Evolutionary conservation across 2,888 invertebrate species (phyloP).

Genomic region (Automeris io): DNA sequence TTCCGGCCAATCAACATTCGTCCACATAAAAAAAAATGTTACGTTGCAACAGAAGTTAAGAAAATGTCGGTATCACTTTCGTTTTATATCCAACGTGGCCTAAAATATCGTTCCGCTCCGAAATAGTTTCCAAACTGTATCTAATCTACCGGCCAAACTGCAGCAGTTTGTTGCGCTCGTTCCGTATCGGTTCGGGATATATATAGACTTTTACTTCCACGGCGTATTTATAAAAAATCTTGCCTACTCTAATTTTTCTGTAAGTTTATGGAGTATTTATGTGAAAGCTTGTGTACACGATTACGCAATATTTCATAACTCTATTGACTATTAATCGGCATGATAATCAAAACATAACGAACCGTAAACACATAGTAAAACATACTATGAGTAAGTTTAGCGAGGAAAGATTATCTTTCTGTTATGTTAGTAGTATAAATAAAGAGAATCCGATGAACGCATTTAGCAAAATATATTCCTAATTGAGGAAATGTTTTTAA

Average conservation of each 20-base stretch:
- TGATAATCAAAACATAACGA: too few relatives aligned
- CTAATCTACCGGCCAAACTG: slow-evolving; percentile 16
- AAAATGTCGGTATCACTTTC: not conserved
- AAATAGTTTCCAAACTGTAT: slow-evolving; percentile 24
- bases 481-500: too few relatives aligned
- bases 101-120: slow-evolving; percentile 10
- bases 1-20: too few relatives aligned
- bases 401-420: too few relatives aligned
- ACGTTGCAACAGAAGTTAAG: not conserved
- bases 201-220: slow-evolving; percentile 26
- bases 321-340: not conserved
- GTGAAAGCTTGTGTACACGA: not conserved
- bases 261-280: slow-evolving; percentile 7
- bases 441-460: too few relatives aligned
- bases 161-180: slow-evolving; percentile 18
- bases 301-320: slow-evolving; percentile 2
- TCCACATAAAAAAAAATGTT: too few relatives aligned
- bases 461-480: too few relatives aligned
- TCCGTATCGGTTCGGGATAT: slow-evolving; percentile 22
- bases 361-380: too few relatives aligned
- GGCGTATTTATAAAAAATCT: slow-evolving; percentile 22
- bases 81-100: not conserved
- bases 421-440: too few relatives aligned
- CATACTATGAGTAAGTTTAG: too few relatives aligned
- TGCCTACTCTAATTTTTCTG: slow-evolving; percentile 9